These are phyloP conservation scores for Channa argus DNA, from an alignment of 2,113 vertebrate species.

Conservation along the genomic window DNA sequence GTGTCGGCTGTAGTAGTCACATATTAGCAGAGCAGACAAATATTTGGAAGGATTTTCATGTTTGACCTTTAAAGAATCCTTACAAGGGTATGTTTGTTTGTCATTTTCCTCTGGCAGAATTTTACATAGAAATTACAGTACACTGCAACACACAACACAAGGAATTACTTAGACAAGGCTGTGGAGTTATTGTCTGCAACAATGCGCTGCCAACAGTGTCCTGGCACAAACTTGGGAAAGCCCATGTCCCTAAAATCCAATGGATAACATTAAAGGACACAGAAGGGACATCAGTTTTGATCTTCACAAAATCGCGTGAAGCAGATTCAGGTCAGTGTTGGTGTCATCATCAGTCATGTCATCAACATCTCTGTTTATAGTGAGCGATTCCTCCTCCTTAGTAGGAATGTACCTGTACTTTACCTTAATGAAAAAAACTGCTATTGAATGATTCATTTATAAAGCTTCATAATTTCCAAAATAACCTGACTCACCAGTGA, in stretches of 20 bases:
- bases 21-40: too few relatives aligned
- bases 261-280: accelerated
- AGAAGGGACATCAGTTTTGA: not conserved
- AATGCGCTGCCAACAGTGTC: not conserved
- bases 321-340: conserved; percentile 60
- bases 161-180: too few relatives aligned
- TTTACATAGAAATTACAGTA: too few relatives aligned
- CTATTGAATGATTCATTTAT: not conserved
- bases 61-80: too few relatives aligned
- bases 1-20: too few relatives aligned
- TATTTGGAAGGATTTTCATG: too few relatives aligned
- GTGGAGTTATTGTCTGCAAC: conserved; percentile 2
- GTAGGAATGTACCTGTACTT: not conserved
- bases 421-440: not conserved
- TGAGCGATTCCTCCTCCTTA: conserved; percentile 33
- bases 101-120: too few relatives aligned
- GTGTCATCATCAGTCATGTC: conserved; percentile 26
- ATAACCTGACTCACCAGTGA: too few relatives aligned
- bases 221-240: conserved; percentile 64
- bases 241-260: not conserved
- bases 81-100: too few relatives aligned
- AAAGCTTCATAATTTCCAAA: too few relatives aligned
- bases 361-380: conserved; percentile 63
- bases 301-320: conserved; percentile 35
- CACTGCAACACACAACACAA: too few relatives aligned